These are phyloP conservation scores for Anas platyrhynchos DNA, from an alignment of 2,113 vertebrate genomes.

Conservation along the genomic window DNA sequence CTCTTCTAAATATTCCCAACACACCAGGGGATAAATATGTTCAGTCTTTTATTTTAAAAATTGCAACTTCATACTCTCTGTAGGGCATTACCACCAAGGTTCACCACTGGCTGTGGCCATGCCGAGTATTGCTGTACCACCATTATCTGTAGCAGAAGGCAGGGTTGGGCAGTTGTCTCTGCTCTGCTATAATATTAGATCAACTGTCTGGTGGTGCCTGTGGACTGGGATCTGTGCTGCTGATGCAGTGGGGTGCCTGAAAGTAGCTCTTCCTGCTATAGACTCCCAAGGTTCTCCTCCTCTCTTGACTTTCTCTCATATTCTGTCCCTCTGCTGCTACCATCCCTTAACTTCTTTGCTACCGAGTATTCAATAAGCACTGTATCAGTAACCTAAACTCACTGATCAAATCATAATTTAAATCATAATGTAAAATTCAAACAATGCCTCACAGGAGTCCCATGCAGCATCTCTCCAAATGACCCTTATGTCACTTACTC, in stretches of 20 bases:
- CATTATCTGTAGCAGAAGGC: neutral
- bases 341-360: neutral
- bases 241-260: neutral
- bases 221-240: neutral
- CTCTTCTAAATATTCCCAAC: neutral
- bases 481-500: neutral
- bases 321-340: neutral
- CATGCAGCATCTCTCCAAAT: neutral
- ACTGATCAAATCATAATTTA: neutral
- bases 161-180: neutral
- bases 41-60: neutral
- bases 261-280: neutral
- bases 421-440: neutral
- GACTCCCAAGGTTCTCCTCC: neutral
- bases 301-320: neutral
- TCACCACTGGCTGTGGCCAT: neutral
- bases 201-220: neutral
- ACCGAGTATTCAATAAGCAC: neutral
- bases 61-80: neutral
- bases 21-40: neutral
- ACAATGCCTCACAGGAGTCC: neutral
- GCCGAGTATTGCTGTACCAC: neutral
- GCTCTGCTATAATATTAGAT: neutral
- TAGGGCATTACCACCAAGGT: neutral
- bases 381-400: neutral